These are phyloP conservation scores for Perodicticus potto DNA, from an alignment of 2,797 vertebrate species.

Conservation along the genomic window DNA sequence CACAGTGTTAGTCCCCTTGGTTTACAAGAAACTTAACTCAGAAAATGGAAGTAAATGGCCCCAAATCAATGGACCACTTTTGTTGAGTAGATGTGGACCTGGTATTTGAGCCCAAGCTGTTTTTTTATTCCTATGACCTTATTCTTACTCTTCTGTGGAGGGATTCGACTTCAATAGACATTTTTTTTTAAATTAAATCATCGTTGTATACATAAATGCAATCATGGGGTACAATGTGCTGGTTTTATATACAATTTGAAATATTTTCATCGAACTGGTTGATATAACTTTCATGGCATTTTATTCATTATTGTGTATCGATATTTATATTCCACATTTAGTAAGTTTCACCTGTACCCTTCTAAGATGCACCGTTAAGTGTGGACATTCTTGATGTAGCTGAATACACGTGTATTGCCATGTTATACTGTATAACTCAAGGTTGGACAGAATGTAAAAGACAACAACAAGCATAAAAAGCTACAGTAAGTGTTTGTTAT, in stretches of 20 bases:
- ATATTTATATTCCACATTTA: too few species aligned
- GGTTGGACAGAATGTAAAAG: conserved; percentile 29
- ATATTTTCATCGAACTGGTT: too few species aligned
- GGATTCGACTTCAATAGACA: background rate
- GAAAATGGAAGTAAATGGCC: background rate
- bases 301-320: too few species aligned
- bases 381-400: background rate
- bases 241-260: too few species aligned
- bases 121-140: conserved; percentile 7
- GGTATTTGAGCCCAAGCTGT: background rate
- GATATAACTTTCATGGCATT: too few species aligned
- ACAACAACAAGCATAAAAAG: conserved; percentile 59
- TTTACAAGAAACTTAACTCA: background rate
- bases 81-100: background rate
- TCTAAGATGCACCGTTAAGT: too few species aligned
- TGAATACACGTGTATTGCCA: fast-evolving
- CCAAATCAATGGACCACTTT: background rate
- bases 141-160: background rate
- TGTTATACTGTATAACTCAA: background rate
- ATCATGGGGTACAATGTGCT: too few species aligned
- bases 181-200: too few species aligned
- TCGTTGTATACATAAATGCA: too few species aligned
- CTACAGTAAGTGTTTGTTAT: conserved; percentile 32
- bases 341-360: too few species aligned
- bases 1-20: fast-evolving